Base-by-base conservation (phyloP, 37 sponge, comb jelly and placozoan genomes). In the Beroe forskalii region DNA sequence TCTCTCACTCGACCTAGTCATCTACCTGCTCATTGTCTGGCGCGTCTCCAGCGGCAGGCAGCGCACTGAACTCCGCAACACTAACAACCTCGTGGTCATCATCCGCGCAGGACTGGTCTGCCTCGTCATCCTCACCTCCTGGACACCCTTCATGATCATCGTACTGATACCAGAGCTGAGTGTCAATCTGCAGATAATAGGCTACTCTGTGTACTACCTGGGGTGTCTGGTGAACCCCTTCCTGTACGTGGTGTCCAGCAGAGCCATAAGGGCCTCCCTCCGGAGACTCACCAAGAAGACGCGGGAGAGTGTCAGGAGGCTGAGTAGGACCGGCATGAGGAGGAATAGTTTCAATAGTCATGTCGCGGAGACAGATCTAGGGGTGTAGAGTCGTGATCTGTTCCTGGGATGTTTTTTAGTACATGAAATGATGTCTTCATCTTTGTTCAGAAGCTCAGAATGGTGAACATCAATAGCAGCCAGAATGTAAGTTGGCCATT, bases 211-310 rank as follows among this genome's bases (percentile, higher is more conserved):
- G 24, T 80, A 44, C 55, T 80, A 80, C 22, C 28, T 80, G n/a
- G 86, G 86, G 55, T 80, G 86, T 43, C n/a, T 80, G 28, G 30
- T 37, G 12, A 80, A 80, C 55, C 86, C 86, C 44, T 80, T 80
- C 30, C 86, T 80, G 27, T 80, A 80, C 48, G 86, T 80, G 55
- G 86, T 80, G 30, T 80, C 86, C 22, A 44, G 55, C 27, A 80
- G 55, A 30, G 86, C 86, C 9, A 80, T 80, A 4, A 80, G 86
- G 28, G 86, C 86, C 25, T 27, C 30, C 19, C 55, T 80, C 0
- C 86, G 86, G n/a, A 9, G 86, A 22, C 44, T 80, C 28, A 80
- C 86, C 8, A 40, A 43, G 30, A 80, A 38, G 30, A 41, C 20
- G 31, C 37, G 86, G 30, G 19, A 69, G 12, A 36, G 38, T 69